Percentiles rank a stretch among this genome's conserved stretches.
phyloP scores from a whole-genome alignment of 1,140 invertebrate species.

The Latrodectus geometricus region DNA sequence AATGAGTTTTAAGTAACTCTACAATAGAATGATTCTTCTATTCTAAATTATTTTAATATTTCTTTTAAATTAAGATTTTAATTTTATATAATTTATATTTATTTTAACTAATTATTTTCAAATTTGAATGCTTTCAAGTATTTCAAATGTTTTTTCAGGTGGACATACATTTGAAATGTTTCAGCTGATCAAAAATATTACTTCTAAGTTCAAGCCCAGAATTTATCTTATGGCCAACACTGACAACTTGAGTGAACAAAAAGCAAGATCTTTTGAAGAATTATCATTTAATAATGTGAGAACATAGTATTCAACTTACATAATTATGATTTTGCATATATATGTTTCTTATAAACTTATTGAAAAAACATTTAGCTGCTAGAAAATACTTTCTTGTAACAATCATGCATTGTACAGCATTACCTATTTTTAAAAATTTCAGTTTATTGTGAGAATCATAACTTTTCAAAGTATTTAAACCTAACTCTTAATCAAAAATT shows the following conservation, averaged over 20 bases:
- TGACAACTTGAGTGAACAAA: constrained; percentile 80
- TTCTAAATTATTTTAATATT: background rate
- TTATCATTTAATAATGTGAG: background rate
- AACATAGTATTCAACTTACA: background rate
- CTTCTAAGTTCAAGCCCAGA: constrained; percentile 76
- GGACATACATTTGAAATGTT: constrained; percentile 93
- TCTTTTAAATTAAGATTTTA: background rate
- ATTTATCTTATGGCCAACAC: constrained; percentile 83
- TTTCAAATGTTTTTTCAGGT: constrained; percentile 67
- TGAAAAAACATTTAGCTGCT: too few relatives aligned
- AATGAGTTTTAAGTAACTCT: too few relatives aligned
- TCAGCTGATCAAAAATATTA: constrained; percentile 75
- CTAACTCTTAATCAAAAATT: too few relatives aligned
- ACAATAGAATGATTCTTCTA: too few relatives aligned
- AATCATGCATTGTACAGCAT: too few relatives aligned
- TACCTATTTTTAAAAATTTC: too few relatives aligned
- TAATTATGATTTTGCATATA: too few relatives aligned
- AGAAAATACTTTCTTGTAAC: too few relatives aligned
- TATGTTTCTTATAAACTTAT: too few relatives aligned
- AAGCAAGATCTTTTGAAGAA: constrained; percentile 69
- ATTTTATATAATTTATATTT: background rate
- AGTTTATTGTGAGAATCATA: too few relatives aligned
- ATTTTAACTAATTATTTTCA: background rate
- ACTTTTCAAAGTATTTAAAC: too few relatives aligned
- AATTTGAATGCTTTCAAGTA: background rate